These are phyloP conservation scores for Leucophenga montana DNA, from an alignment of 2,888 invertebrate genomes.

Conservation along the genomic window DNA sequence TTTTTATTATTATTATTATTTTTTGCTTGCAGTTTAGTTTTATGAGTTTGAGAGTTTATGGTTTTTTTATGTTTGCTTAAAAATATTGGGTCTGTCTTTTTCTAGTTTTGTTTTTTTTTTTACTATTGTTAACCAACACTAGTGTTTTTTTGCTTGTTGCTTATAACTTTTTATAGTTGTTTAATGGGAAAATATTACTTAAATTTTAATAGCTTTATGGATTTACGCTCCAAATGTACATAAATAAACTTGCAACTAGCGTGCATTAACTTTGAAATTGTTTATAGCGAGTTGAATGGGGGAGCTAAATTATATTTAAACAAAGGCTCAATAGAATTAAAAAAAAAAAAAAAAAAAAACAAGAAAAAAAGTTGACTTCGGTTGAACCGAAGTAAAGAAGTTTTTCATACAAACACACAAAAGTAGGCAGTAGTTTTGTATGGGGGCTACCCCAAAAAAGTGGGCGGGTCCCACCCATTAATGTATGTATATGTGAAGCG, in stretches of 20 bases:
- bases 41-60: neutral
- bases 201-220: constrained; percentile 15
- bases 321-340: neutral
- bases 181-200: constrained; percentile 15
- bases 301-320: too few relatives aligned
- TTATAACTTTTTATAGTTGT: constrained; percentile 34
- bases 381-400: too few relatives aligned
- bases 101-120: constrained; percentile 35
- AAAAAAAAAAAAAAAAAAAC: too few relatives aligned
- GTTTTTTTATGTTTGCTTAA: constrained; percentile 22
- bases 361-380: too few relatives aligned
- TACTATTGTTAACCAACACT: constrained; percentile 15
- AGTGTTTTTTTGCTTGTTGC: constrained; percentile 27
- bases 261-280: too few relatives aligned
- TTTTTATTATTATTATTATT: neutral
- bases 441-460: too few relatives aligned
- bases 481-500: too few relatives aligned
- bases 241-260: too few relatives aligned
- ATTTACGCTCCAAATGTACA: too few relatives aligned
- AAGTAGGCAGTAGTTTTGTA: too few relatives aligned
- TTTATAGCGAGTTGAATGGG: neutral
- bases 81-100: constrained; percentile 31
- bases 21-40: neutral
- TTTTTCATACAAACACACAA: too few relatives aligned
- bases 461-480: too few relatives aligned